Base-by-base conservation (phyloP, 2,888 invertebrate genomes). In the Megaustenia siamemsis region DNA sequence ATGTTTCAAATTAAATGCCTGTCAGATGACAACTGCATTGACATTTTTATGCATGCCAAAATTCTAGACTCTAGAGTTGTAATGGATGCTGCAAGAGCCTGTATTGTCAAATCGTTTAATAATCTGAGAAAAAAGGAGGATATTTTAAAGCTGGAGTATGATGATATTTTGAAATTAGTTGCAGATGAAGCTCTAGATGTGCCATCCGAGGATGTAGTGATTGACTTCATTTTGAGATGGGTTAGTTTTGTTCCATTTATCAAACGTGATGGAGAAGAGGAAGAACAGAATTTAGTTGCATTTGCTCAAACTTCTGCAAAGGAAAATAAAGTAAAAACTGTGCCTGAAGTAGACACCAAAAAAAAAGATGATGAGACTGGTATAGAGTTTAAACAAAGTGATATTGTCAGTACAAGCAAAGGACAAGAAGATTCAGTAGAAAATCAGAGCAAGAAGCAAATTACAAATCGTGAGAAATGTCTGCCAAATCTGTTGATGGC, bases 201-300 rank as follows among this genome's bases (percentile, higher is more conserved):
- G 15, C n/a, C 28, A 60, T 79, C 79, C n/a, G 79, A 79, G 45
- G 79, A 79, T 43, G 21, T 66, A 2, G 66, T 79, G n/a, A 66
- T 66, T 79, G 79, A 79, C 4, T 5, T 28, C 15, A 66, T 79
- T 12, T 15, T 79, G 32, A 63, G 79, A 28, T 79, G 79, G 79
- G 66, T 45, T 28, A n/a, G n/a, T 43, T 79, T 66, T 28, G 24
- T 38, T 24, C 66, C 66, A 28, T n/a, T 24, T 21, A 10, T 18
- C 49, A 32, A 45, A 12, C 1, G 5, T 15, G 24, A 3, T 12
- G 43, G 8, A 40, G 8, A 24, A 24, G 71, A 71, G 3, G 40
- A 40, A 66, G 66, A 66, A 32, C 18, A n/a, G n/a, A 8, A 4
- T 32, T 66, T 18, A 5, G 18, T 8, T 5, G 32, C 66, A 66